phyloP scores from a whole-genome alignment of 1,140 invertebrate species.

The Philaenus spumarius region DNA sequence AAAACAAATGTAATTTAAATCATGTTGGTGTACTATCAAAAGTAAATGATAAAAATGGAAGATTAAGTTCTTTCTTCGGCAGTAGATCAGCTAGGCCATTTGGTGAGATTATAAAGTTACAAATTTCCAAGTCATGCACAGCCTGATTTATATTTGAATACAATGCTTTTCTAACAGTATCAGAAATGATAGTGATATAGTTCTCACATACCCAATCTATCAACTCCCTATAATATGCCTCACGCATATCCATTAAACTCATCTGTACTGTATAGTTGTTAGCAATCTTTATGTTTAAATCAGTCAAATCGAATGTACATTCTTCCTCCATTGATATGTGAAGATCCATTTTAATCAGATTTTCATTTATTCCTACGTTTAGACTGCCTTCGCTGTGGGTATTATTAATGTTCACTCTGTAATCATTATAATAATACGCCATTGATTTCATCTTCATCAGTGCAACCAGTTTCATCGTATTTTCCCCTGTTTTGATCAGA shows the following conservation, averaged over 20 bases:
- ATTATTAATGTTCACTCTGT: not conserved
- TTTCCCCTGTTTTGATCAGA: not conserved
- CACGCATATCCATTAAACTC: not conserved
- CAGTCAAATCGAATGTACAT: not conserved
- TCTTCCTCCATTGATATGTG: slow-evolving; percentile 5
- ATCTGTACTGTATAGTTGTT: slow-evolving; percentile 9
- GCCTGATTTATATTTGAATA: slow-evolving; percentile 5
- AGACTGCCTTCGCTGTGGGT: not conserved
- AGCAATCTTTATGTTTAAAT: slow-evolving; percentile 4
- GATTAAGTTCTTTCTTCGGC: not conserved
- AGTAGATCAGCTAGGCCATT: slow-evolving; percentile 7
- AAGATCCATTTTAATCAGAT: slow-evolving; percentile 6
- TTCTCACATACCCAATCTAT: slow-evolving; percentile 5
- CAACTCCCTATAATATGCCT: not conserved
- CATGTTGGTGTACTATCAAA: not conserved
- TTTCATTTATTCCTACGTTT: slow-evolving; percentile 6
- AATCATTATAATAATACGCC: slow-evolving; percentile 6
- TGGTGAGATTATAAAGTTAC: slow-evolving; percentile 4
- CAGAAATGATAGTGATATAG: slow-evolving; percentile 1
- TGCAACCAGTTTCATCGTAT: not conserved
- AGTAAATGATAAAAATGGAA: not conserved
- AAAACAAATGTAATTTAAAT: no score
- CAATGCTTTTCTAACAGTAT: not conserved
- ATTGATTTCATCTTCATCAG: slow-evolving; percentile 5
- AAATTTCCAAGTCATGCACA: slow-evolving; percentile 6